phyloP scores from a whole-genome alignment of 2,113 vertebrate genomes.

The Osmerus eperlanus region DNA sequence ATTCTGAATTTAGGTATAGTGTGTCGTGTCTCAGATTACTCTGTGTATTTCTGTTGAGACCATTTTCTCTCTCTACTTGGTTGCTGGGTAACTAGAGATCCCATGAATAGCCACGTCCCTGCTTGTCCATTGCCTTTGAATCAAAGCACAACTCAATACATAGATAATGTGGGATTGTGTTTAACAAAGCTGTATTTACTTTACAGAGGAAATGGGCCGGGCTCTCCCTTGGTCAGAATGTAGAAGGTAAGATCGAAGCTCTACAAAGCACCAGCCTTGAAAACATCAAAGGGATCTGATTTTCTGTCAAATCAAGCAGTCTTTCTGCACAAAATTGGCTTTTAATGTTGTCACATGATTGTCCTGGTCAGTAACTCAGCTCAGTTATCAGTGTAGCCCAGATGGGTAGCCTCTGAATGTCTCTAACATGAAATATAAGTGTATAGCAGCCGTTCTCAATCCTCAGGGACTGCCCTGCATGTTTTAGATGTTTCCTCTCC shows the following conservation, averaged over 20 bases:
- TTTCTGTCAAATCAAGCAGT: too few species aligned
- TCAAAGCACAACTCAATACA: slow-evolving; percentile 1
- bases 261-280: too few species aligned
- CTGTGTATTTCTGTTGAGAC: not conserved
- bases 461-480: too few species aligned
- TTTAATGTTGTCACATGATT: too few species aligned
- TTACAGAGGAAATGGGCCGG: slow-evolving; percentile 95
- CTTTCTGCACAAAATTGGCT: too few species aligned
- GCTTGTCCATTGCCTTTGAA: not conserved
- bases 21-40: not conserved
- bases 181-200: not conserved
- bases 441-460: too few species aligned
- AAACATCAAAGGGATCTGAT: too few species aligned
- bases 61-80: not conserved
- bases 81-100: not conserved
- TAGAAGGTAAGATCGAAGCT: slow-evolving; percentile 79
- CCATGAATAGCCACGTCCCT: not conserved
- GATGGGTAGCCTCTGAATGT: too few species aligned
- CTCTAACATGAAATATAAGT: too few species aligned
- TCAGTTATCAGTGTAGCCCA: too few species aligned
- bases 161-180: accelerated
- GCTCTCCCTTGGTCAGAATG: slow-evolving; percentile 90
- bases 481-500: too few species aligned
- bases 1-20: not conserved
- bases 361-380: too few species aligned